phyloP scores from a whole-genome alignment of 2,888 invertebrate species.

The Cataglyphis livida region DNA sequence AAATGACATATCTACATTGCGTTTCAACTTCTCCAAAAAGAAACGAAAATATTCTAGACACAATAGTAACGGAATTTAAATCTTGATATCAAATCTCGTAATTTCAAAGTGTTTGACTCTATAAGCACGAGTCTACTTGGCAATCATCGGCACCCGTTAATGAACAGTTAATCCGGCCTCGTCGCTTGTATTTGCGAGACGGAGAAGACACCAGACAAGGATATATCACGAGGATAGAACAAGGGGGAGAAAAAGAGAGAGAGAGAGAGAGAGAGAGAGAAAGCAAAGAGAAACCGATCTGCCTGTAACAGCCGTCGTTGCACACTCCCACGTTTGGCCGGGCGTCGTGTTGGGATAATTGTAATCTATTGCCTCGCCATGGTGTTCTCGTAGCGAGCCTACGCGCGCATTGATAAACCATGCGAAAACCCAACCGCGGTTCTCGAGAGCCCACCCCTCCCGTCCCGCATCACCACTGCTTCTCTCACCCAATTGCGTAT shows the following conservation, averaged over 20 bases:
- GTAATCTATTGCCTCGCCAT: constrained; percentile 82
- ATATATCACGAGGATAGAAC: neutral
- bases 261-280: constrained; percentile 41
- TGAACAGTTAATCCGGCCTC: constrained; percentile 46
- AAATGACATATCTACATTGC: neutral
- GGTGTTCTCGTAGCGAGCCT: constrained; percentile 73
- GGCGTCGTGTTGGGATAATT: constrained; percentile 83
- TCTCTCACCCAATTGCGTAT: constrained; percentile 54
- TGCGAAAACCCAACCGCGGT: constrained; percentile 70
- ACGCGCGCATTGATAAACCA: constrained; percentile 80
- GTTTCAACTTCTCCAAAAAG: neutral
- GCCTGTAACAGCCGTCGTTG: constrained; percentile 60
- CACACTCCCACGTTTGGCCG: constrained; percentile 80
- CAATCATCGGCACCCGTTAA: constrained; percentile 39
- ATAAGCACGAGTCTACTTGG: constrained; percentile 5
- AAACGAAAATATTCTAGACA: neutral
- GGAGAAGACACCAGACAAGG: constrained; percentile 22
- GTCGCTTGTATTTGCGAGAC: constrained; percentile 10
- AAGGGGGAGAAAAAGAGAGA: constrained; percentile 3
- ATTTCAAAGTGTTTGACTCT: neutral
- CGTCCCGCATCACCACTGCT: constrained; percentile 19
- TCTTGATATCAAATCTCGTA: neutral
- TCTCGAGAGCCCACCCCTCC: constrained; percentile 42
- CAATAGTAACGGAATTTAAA: constrained; percentile 1
- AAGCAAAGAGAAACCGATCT: constrained; percentile 61